Conservation (phyloP, 2,888 invertebrate genomes). For the Matsumyia berberina region DNA sequence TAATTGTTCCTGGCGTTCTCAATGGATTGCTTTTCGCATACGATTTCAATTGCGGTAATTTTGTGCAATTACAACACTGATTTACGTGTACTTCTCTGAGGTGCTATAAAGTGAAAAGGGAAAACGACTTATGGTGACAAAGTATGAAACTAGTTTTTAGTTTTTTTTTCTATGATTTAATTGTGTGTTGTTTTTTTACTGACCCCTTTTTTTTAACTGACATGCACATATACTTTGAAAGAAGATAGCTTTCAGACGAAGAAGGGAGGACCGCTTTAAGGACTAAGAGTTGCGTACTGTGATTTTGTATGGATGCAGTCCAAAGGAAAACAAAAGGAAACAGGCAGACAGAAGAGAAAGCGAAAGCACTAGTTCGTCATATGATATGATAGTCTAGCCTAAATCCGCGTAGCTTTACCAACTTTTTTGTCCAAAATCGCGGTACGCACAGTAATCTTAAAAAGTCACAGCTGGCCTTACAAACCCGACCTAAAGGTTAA, state of each 20-base stretch:
- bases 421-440: too few relatives aligned
- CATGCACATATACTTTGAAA: neutral
- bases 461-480: too few relatives aligned
- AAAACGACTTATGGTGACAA: slow-evolving; percentile 5
- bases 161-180: neutral
- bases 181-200: neutral
- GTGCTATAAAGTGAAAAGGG: slow-evolving; percentile 4
- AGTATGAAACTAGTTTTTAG: slow-evolving; percentile 9
- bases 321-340: neutral
- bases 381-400: too few relatives aligned
- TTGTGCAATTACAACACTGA: slow-evolving; percentile 58
- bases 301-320: slow-evolving; percentile 36
- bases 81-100: slow-evolving; percentile 24
- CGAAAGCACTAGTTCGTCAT: slow-evolving; percentile 24
- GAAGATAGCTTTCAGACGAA: neutral
- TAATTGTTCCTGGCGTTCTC: slow-evolving; percentile 27
- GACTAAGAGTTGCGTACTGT: neutral
- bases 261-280: neutral
- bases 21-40: slow-evolving; percentile 51
- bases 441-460: too few relatives aligned
- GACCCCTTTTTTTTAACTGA: neutral
- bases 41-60: slow-evolving; percentile 64
- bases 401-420: too few relatives aligned
- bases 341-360: neutral
- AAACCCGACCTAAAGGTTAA: too few relatives aligned